phyloP scores from a whole-genome alignment of 92 coral and sea anemone genomes.

The Siderastrea siderea region DNA sequence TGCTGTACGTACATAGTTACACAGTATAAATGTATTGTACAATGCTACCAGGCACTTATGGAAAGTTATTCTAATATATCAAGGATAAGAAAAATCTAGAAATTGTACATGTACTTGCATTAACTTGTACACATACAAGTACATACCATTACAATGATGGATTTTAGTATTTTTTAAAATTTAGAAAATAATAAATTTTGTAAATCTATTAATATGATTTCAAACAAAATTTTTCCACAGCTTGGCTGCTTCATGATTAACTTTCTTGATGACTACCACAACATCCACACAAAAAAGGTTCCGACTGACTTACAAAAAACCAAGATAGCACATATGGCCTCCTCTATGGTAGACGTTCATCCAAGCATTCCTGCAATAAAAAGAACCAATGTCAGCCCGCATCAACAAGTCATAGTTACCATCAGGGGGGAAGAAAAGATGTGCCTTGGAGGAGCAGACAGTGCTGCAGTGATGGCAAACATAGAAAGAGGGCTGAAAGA shows the following conservation, averaged over 20 bases:
- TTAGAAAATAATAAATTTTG: background rate
- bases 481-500: constrained; percentile 29
- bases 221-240: constrained; percentile 25
- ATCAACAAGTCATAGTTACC: constrained; percentile 13
- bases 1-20: constrained; percentile 23
- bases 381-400: constrained; percentile 35
- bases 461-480: background rate
- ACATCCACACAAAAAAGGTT: constrained; percentile 52
- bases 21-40: background rate
- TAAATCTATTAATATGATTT: background rate
- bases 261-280: constrained; percentile 73
- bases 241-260: constrained; percentile 46
- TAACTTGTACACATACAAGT: no score
- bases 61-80: background rate
- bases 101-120: no score
- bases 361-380: constrained; percentile 41
- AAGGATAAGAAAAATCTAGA: no score
- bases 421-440: constrained; percentile 6
- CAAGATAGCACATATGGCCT: constrained; percentile 74
- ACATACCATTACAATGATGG: no score
- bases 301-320: constrained; percentile 47
- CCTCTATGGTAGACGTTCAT: constrained; percentile 61
- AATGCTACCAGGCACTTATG: background rate
- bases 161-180: background rate
- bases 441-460: constrained; percentile 67